Percentiles rank a stretch among this genome's conserved stretches.
Conservation (phyloP, 2,113 vertebrate genomes). For the Sebastes schlegelii region DNA sequence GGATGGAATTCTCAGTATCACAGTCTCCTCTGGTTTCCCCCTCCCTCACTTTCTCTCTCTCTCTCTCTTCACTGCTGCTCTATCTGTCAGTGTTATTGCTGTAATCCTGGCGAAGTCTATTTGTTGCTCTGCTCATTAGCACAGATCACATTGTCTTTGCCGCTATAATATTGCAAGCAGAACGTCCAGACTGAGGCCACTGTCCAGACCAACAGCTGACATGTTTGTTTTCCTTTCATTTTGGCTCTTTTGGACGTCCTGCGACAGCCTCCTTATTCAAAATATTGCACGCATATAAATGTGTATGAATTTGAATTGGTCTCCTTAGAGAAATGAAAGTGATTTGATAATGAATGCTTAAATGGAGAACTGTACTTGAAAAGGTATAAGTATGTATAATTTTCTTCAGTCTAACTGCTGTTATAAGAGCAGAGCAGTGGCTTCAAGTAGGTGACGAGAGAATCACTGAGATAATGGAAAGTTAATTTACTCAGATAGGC, state of each 20-base stretch:
- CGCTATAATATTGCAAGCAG: constrained; percentile 1
- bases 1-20: constrained; percentile 46
- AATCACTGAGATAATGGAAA: constrained; percentile 81
- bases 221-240: constrained; percentile 27
- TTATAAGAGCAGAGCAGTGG: background rate
- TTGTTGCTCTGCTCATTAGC: constrained; percentile 55
- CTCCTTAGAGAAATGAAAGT: background rate
- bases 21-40: constrained; percentile 15
- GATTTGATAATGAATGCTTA: background rate
- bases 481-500: constrained; percentile 69
- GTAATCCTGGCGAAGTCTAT: constrained; percentile 37
- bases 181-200: background rate
- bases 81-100: constrained; percentile 25
- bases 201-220: background rate
- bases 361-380: background rate
- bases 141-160: constrained; percentile 25
- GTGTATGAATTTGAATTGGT: background rate
- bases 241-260: background rate
- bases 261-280: background rate
- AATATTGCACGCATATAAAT: background rate
- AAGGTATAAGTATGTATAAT: background rate
- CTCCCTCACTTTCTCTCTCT: background rate
- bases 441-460: constrained; percentile 38
- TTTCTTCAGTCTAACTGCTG: background rate
- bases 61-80: background rate